A percentile compares a stretch with the other conserved stretches of the same genome.
phyloP scores from a whole-genome alignment of 2,888 invertebrate genomes.

The Diaprepes abbreviatus region DNA sequence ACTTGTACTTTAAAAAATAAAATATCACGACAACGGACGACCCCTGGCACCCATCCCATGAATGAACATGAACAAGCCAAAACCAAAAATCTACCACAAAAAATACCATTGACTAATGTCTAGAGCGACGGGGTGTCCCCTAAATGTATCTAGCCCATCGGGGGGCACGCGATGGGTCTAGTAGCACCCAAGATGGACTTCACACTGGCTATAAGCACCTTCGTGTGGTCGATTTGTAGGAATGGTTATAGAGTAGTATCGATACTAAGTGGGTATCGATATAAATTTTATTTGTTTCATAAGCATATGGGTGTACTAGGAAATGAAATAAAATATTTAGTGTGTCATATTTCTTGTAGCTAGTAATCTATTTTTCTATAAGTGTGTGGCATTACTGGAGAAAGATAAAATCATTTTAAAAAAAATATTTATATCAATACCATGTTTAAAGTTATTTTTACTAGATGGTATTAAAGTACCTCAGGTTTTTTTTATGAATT shows the following conservation, averaged over 20 bases:
- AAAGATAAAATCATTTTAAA: no score
- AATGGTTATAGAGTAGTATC: not conserved
- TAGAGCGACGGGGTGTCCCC: conserved; percentile 12
- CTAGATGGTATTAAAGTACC: no score
- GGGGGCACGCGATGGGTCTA: conserved; percentile 19
- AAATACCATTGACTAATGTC: conserved; percentile 28
- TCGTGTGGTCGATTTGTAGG: conserved; percentile 2
- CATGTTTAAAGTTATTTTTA: no score
- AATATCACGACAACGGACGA: conserved; percentile 7
- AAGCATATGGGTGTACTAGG: no score
- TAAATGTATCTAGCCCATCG: conserved; percentile 27
- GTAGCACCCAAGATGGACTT: conserved; percentile 28
- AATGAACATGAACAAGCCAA: conserved; percentile 16
- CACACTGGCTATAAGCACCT: conserved; percentile 23
- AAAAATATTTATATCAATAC: no score
- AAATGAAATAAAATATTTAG: no score
- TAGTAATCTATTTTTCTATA: no score
- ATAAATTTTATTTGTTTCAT: no score
- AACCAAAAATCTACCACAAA: conserved; percentile 17
- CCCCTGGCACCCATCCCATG: conserved; percentile 16
- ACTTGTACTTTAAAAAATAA: conserved; percentile 11
- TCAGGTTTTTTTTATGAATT: no score
- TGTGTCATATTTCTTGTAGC: no score
- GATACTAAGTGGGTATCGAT: not conserved
- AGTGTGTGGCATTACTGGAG: no score